phyloP scores from a whole-genome alignment of 2,797 vertebrate genomes.

The Sebastes trivittatus region DNA sequence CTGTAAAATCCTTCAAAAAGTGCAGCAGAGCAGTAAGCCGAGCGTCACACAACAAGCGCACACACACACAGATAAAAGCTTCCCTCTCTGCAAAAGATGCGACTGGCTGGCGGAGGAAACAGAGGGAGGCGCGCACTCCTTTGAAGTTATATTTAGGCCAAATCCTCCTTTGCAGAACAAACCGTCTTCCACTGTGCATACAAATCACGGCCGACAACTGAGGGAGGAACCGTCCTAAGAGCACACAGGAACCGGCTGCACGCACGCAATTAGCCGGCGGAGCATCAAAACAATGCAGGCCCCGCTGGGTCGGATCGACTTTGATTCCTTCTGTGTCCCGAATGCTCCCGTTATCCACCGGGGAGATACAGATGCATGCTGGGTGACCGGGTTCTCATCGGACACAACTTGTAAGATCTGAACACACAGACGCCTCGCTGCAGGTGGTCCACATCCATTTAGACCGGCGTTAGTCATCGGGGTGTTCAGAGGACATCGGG shows the following conservation, averaged over 20 bases:
- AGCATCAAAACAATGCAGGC: conserved; percentile 24
- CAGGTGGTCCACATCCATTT: neutral
- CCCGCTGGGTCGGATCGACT: neutral
- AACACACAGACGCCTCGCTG: neutral
- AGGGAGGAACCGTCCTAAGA: conserved; percentile 28
- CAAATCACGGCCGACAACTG: conserved; percentile 46
- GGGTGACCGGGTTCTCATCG: neutral
- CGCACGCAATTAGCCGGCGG: conserved; percentile 8
- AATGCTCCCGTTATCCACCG: neutral
- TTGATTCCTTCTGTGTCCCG: conserved; percentile 13
- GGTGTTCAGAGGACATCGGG: too few species aligned
- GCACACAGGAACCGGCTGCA: conserved; percentile 5
- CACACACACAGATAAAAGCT: conserved; percentile 53
- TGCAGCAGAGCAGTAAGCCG: neutral
- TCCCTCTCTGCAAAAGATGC: conserved; percentile 27
- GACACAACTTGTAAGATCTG: neutral
- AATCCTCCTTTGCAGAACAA: conserved; percentile 68
- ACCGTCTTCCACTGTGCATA: conserved; percentile 46
- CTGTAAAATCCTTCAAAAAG: conserved; percentile 18
- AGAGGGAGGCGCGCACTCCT: conserved; percentile 43
- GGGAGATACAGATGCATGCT: conserved; percentile 6
- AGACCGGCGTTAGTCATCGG: neutral
- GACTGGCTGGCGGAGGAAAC: conserved; percentile 13
- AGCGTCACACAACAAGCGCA: conserved; percentile 30
- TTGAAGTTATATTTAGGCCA: conserved; percentile 73